Conservation (phyloP, 2,113 vertebrate genomes). For the Oenanthe melanoleuca region DNA sequence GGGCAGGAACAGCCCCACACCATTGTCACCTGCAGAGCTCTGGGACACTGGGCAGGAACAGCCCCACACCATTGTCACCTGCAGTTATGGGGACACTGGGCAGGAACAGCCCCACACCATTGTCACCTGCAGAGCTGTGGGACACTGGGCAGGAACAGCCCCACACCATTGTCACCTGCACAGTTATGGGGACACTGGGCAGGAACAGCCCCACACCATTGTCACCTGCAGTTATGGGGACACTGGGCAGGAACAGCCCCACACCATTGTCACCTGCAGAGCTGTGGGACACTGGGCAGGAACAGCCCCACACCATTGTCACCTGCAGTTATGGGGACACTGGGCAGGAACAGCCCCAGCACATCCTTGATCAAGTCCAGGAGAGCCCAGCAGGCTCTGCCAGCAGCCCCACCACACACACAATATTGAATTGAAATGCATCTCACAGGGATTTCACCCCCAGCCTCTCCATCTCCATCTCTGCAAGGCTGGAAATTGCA, state of each 20-base stretch:
- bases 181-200: too few relatives aligned
- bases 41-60: too few relatives aligned
- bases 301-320: too few relatives aligned
- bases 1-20: background rate
- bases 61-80: too few relatives aligned
- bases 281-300: background rate
- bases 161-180: too few relatives aligned
- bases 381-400: background rate
- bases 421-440: background rate
- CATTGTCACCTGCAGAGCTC: too few relatives aligned
- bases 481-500: background rate
- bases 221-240: background rate
- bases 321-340: background rate
- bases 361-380: fast-evolving
- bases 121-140: background rate
- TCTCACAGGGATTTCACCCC: background rate
- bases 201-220: too few relatives aligned
- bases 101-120: background rate
- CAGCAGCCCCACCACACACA: background rate
- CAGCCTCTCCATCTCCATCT: background rate
- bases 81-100: too few relatives aligned
- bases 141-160: background rate
- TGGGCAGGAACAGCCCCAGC: background rate
- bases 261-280: background rate
- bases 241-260: too few relatives aligned